Evolutionary conservation across 2,797 vertebrate genomes (phyloP).

Genomic region (Dryobates pubescens): DNA sequence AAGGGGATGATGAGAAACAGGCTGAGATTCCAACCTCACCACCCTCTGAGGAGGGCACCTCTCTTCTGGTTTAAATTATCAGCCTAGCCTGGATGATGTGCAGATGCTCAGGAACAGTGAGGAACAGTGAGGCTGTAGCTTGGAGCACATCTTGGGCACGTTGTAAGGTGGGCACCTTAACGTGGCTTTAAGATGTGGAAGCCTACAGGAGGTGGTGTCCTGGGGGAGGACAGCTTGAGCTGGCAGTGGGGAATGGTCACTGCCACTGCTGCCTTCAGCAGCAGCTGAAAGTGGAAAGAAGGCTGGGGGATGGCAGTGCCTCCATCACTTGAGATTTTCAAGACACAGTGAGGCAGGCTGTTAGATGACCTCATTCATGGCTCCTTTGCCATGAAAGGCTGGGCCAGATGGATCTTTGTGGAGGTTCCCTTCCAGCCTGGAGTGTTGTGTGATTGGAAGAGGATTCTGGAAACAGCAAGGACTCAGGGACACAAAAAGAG

Average conservation of each 20-base stretch:
- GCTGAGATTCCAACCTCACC: neutral
- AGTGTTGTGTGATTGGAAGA: neutral
- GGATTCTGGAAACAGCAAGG: neutral
- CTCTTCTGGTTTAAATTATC: neutral
- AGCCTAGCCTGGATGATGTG: neutral
- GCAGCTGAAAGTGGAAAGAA: neutral
- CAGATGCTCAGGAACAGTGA: neutral
- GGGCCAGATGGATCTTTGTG: no score
- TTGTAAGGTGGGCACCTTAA: neutral
- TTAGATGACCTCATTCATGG: no score
- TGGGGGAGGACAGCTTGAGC: neutral
- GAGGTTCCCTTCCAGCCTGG: no score
- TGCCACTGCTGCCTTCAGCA: neutral
- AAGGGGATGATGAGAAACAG: neutral
- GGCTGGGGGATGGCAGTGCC: neutral
- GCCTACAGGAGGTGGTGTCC: neutral
- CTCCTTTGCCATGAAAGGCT: no score
- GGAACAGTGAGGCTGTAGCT: neutral
- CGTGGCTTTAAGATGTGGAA: rapidly evolving
- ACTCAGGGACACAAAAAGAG: neutral
- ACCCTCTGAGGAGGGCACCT: rapidly evolving
- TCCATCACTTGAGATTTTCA: no score
- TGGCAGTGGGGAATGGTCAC: rapidly evolving
- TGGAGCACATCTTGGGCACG: rapidly evolving
- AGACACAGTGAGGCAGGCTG: no score